Base-by-base conservation (phyloP, 2,797 vertebrate species). In the Calcarius lapponicus region DNA sequence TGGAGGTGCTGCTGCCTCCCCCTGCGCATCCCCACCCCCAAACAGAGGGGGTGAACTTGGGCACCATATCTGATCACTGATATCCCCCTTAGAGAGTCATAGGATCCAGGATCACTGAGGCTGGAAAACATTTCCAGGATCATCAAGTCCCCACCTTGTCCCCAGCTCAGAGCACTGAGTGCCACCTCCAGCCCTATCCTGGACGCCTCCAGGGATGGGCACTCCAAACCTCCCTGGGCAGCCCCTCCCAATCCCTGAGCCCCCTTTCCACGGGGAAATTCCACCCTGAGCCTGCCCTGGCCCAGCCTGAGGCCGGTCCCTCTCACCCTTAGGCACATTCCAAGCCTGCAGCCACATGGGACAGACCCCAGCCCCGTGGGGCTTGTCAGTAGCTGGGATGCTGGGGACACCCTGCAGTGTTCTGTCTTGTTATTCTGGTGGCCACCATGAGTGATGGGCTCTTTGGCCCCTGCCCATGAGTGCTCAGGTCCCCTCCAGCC, bases 231-330 rank as follows among this genome's bases (percentile, higher is more conserved):
- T 12, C 32, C 56, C 42, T 69, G 54, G 40, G 22, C 70, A 61
- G 10, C 11, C 2, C 45, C 42, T 83, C 0, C 48, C 61, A 34
- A 2, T 1, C 2, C 45, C 45, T 51, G 51, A 51, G 2, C 24
- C 1, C 24, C 34, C 40, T 54, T 88, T 54, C 48, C 54, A 32
- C 13, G 47, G 5, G 1, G 12, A 67, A 67, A 54, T 81, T 67
- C 40, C 62, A 6, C 1, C 15, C 54, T 74, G 78, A 14, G 2
- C 86, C 58, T 80, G 0, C 31, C 31, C 34, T 67, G 69, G 32
- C 22, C 14, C 57, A 79, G 42, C 31, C 10, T 64, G 74, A 28
- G 58, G 26, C 66, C 0, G 0, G 26, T n/a, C 19, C 34, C 40
- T 53, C 76, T 47, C 36, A 10, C 14, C 28, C 22, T 43, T 3